These are phyloP conservation scores for Calliphora vicina DNA, from an alignment of 1,140 invertebrate genomes.

Conservation along the genomic window DNA sequence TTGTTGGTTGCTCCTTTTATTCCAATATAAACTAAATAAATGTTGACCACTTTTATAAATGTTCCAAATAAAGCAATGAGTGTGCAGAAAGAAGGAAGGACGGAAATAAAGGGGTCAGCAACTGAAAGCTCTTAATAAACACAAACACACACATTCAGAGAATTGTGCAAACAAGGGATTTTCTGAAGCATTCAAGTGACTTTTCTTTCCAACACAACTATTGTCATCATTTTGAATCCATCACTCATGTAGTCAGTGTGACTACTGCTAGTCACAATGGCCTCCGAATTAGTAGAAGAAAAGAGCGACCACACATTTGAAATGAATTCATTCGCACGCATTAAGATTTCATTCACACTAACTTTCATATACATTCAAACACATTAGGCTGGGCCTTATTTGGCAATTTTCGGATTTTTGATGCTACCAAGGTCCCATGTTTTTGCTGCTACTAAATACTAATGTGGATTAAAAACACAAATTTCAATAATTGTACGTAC, in stretches of 20 bases:
- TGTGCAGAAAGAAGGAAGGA: background rate
- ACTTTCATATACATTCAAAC: too few relatives aligned
- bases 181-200: background rate
- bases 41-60: slow-evolving; percentile 1
- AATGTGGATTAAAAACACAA: too few relatives aligned
- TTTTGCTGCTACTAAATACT: too few relatives aligned
- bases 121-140: background rate
- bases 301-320: background rate
- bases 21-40: background rate
- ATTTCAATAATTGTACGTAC: too few relatives aligned
- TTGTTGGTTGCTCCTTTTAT: background rate
- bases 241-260: background rate
- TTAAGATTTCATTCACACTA: slow-evolving; percentile 1
- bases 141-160: background rate
- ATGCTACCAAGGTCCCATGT: too few relatives aligned
- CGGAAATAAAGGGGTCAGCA: background rate
- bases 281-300: background rate
- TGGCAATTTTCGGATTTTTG: too few relatives aligned
- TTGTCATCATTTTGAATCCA: background rate
- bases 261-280: background rate
- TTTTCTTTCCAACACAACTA: background rate
- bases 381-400: too few relatives aligned
- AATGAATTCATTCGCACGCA: background rate
- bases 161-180: too few relatives aligned
- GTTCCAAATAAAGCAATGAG: too few relatives aligned